These are phyloP conservation scores for Choreutis nemorana DNA, from an alignment of 2,888 invertebrate genomes.

Conservation along the genomic window DNA sequence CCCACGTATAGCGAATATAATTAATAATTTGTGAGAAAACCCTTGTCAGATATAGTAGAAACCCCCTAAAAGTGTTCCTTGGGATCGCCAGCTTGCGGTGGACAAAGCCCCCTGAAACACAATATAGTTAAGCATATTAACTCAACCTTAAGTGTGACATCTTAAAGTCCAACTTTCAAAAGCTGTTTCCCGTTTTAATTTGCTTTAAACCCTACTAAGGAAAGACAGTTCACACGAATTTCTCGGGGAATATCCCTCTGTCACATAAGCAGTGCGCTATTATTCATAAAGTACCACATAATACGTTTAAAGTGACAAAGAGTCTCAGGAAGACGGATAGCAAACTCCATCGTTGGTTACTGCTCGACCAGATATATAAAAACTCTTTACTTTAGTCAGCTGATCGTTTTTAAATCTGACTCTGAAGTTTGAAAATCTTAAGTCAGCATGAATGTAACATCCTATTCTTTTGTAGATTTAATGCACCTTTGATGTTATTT, in stretches of 20 bases:
- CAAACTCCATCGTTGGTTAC: conserved; percentile 12
- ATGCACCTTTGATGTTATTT: too few relatives aligned
- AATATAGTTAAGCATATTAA: too few relatives aligned
- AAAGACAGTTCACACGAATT: conserved; percentile 37
- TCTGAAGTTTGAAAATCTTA: too few relatives aligned
- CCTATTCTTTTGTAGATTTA: too few relatives aligned
- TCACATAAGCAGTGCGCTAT: conserved; percentile 48
- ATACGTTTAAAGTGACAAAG: conserved; percentile 26
- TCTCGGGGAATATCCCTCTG: conserved; percentile 38
- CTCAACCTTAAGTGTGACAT: conserved; percentile 1
- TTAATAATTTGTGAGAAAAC: too few relatives aligned
- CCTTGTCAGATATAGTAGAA: conserved; percentile 28
- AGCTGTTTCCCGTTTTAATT: background rate
- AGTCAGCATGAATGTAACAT: too few relatives aligned
- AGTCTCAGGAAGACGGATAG: conserved; percentile 36
- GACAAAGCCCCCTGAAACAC: conserved; percentile 29
- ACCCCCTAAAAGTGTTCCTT: conserved; percentile 16
- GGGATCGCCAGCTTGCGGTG: conserved; percentile 28
- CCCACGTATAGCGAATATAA: too few relatives aligned
- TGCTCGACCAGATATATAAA: too few relatives aligned
- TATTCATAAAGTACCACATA: conserved; percentile 31
- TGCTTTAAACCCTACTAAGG: conserved; percentile 10
- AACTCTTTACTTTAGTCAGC: too few relatives aligned
- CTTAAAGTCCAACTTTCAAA: conserved; percentile 4
- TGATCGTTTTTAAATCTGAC: too few relatives aligned